phyloP scores from a whole-genome alignment of 2,797 vertebrate species.

The Gadopsis marmoratus region DNA sequence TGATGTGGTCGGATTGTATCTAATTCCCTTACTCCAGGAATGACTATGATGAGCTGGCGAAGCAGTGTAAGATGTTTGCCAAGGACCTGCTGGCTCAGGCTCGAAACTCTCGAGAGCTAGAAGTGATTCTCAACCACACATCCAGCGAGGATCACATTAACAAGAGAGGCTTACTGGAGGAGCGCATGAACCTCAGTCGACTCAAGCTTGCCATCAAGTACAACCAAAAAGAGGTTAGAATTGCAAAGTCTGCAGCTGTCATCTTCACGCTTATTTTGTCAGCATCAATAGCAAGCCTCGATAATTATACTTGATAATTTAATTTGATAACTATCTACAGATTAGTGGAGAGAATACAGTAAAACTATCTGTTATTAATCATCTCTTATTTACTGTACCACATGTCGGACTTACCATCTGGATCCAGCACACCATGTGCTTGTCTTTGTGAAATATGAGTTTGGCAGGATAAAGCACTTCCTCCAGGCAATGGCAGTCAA shows the following conservation, averaged over 20 bases:
- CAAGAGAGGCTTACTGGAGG: slow-evolving; percentile 95
- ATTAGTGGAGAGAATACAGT: neutral
- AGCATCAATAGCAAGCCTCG: neutral
- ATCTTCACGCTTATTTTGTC: neutral
- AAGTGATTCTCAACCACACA: slow-evolving; percentile 98
- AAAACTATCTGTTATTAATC: neutral
- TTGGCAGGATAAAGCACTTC: slow-evolving; percentile 42
- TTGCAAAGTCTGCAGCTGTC: neutral
- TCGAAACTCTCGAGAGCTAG: slow-evolving; percentile 97
- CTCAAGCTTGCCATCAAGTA: slow-evolving; percentile 99
- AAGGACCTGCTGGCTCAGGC: slow-evolving; percentile 98
- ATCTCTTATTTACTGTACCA: slow-evolving; percentile 3
- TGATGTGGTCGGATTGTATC: slow-evolving; percentile 29
- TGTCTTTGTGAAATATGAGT: slow-evolving; percentile 49
- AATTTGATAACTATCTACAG: neutral
- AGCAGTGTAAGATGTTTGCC: slow-evolving; percentile 99
- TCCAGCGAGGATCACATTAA: slow-evolving; percentile 93
- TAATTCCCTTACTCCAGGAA: slow-evolving; percentile 84
- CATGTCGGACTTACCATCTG: slow-evolving; percentile 32
- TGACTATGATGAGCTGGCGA: slow-evolving; percentile 97
- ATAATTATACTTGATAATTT: no score
- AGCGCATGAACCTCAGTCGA: slow-evolving; percentile 97
- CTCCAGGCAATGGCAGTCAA: slow-evolving; percentile 56
- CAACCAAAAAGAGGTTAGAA: slow-evolving; percentile 96
- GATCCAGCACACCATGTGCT: slow-evolving; percentile 21